Evolutionary conservation across 2,888 invertebrate genomes (phyloP), one percentile per base, ranked within the genome.

Genomic region (Adineta ricciae): DNA sequence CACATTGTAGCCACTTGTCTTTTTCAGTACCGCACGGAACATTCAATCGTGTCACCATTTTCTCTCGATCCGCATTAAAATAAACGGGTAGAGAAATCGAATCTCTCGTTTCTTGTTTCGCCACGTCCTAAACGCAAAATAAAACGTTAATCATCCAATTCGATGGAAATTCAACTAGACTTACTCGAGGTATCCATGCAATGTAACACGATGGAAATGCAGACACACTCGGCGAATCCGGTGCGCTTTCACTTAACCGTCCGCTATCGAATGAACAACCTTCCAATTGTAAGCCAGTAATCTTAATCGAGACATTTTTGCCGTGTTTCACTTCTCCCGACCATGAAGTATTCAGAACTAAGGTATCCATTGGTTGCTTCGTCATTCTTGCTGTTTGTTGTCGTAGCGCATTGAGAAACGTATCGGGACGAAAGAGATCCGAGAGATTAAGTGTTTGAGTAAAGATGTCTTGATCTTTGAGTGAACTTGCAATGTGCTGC

Each of bases 381-480:
- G 90, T 88, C 87, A 91, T 90, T 91, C 94, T 92, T 0, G 94
- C 93, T 83, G 93, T 93, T 87, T 93, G 93, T 89, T 94, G 94
- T 87, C 94, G 92, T 36, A 94, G 91, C 14, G 94, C 93, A 87
- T 93, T 93, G 7, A 95, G 90, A 89, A 95, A 94, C 0, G 93
- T 93, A 87, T 93, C 93, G 0, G 94, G 94, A 87, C 93, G 92
- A 87, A 94, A 93, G 9, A 94, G 90, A 84, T 92, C 92, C 0
- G 93, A 92, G 52, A 95, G 90, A 89, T 94, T 93, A 0, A 94
- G 89, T 0, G 92, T 91, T 73, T 91, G 91, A 16, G 90, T 89
- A 50, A 93, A 89, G 21, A 93, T 89, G 5, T 88, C 87, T 21
- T 91, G 90, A 24, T 90, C 88, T 86, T 91, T 90, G 1, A 64